A percentile compares a stretch with the other conserved stretches of the same genome.
These are phyloP conservation scores for Drosophila ananassae DNA, from an alignment of 1,140 invertebrate species.

Conservation along the genomic window DNA sequence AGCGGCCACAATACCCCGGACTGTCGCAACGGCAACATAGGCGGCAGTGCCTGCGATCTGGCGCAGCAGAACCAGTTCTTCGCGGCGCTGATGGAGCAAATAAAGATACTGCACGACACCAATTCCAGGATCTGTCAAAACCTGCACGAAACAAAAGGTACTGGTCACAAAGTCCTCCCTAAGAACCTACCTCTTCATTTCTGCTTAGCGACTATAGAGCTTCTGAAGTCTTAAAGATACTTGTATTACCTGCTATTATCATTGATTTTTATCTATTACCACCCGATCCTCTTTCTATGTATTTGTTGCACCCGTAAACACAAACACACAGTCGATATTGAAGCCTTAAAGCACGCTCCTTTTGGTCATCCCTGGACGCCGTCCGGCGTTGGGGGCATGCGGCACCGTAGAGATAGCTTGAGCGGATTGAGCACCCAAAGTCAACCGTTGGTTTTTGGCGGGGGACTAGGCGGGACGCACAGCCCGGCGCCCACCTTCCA, in stretches of 20 bases:
- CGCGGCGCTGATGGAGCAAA: slow-evolving; percentile 79
- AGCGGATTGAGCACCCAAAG: slow-evolving; percentile 84
- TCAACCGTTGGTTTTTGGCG: slow-evolving; percentile 82
- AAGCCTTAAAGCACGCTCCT: slow-evolving; percentile 84
- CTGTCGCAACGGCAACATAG: slow-evolving; percentile 61
- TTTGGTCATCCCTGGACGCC: slow-evolving; percentile 64
- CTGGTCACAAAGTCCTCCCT: slow-evolving; percentile 16
- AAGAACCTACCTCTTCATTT: slow-evolving; percentile 3
- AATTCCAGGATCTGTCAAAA: slow-evolving; percentile 84
- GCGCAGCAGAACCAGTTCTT: slow-evolving; percentile 80
- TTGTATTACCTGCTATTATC: slow-evolving; percentile 31
- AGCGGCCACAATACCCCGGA: slow-evolving; percentile 80
- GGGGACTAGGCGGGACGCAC: slow-evolving; percentile 80
- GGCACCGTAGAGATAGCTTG: slow-evolving; percentile 85
- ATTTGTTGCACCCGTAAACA: slow-evolving; percentile 42
- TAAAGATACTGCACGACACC: slow-evolving; percentile 81
- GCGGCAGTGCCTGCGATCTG: slow-evolving; percentile 50
- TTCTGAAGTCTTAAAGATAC: slow-evolving; percentile 25
- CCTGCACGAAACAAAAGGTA: slow-evolving; percentile 83
- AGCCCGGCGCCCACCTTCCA: slow-evolving; percentile 84
- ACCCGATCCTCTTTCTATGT: slow-evolving; percentile 59
- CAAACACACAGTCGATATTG: slow-evolving; percentile 79
- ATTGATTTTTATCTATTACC: slow-evolving; percentile 54
- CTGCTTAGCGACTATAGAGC: slow-evolving; percentile 10
- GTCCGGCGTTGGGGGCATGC: slow-evolving; percentile 71